Evolutionary conservation across 2,113 vertebrate genomes (phyloP).

Genomic region (Parus major): DNA sequence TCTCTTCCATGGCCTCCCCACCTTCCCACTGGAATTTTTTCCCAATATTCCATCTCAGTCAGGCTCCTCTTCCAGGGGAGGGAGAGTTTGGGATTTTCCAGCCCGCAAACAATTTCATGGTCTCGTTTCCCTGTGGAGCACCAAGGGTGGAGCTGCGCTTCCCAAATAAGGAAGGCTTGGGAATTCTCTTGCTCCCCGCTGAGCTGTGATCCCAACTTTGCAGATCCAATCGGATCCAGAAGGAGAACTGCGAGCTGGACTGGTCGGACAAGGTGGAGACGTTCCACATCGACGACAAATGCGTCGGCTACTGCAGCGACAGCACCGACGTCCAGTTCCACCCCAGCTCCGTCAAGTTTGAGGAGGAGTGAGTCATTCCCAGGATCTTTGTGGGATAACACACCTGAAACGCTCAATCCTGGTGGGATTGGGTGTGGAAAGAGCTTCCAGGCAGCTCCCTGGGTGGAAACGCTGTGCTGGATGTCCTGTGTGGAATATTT

Average conservation of each 20-base stretch:
- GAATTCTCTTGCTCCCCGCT: not conserved
- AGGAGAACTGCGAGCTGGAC: constrained; percentile 84
- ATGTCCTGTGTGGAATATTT: rapidly evolving
- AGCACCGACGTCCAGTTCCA: constrained; percentile 81
- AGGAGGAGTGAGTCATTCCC: constrained; percentile 81
- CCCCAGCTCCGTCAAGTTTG: constrained; percentile 73
- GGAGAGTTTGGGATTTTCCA: not conserved
- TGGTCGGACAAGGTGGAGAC: constrained; percentile 90
- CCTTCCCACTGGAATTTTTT: not conserved
- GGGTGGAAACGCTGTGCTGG: too few relatives aligned
- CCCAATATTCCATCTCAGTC: not conserved
- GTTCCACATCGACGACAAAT: constrained; percentile 79
- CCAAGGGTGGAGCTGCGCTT: not conserved
- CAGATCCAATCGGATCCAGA: constrained; percentile 83
- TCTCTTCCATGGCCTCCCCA: rapidly evolving
- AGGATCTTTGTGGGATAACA: not conserved
- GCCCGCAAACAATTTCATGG: rapidly evolving
- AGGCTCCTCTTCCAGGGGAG: not conserved
- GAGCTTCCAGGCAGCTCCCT: not conserved
- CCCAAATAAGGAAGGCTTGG: rapidly evolving
- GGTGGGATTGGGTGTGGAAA: not conserved
- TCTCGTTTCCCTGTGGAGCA: not conserved
- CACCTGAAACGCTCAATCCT: not conserved
- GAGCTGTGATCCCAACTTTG: not conserved
- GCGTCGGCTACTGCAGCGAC: constrained; percentile 73